Evolutionary conservation across 2,113 vertebrate genomes (phyloP).

Genomic region (Lepisosteus osseus): DNA sequence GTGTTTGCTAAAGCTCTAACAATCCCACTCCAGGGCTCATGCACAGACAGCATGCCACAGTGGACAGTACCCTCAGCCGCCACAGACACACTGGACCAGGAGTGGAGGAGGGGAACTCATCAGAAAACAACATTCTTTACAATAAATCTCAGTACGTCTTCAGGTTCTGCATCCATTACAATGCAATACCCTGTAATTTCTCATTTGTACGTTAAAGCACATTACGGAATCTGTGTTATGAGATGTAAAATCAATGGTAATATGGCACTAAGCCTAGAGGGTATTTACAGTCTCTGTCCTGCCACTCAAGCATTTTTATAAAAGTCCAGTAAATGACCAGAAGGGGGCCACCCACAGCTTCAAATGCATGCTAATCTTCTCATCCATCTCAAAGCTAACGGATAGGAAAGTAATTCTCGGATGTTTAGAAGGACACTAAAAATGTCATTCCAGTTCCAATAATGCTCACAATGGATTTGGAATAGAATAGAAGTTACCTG

Average conservation of each 20-base stretch:
- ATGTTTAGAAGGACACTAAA: not conserved
- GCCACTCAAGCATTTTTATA: not conserved
- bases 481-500: not conserved
- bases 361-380: not conserved
- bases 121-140: no score
- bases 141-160: not conserved
- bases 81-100: no score
- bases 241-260: not conserved
- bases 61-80: no score
- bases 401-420: not conserved
- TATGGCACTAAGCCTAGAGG: not conserved
- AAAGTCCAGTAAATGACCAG: not conserved
- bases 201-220: not conserved
- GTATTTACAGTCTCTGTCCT: not conserved
- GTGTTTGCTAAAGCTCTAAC: no score
- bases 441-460: not conserved
- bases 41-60: no score
- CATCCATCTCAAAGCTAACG: not conserved
- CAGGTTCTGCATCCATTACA: not conserved
- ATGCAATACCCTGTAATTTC: not conserved
- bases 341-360: conserved; percentile 5
- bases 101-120: no score
- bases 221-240: not conserved
- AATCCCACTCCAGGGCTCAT: no score
- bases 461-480: not conserved